phyloP scores from a whole-genome alignment of 53 echinoderm and acorn worm species.

The Crossaster papposus region DNA sequence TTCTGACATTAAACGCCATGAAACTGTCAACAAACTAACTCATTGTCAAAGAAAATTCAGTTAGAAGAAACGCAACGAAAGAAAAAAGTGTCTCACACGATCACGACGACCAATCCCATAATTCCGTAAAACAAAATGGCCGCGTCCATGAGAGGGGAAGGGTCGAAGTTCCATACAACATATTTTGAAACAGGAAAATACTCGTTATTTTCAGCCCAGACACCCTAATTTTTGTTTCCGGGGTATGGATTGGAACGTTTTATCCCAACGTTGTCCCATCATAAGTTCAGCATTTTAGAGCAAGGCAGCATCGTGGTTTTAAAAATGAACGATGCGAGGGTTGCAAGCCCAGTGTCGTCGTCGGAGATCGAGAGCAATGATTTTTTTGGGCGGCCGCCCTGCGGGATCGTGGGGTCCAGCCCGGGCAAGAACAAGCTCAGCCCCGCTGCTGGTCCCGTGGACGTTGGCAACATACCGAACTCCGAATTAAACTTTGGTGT shows the following conservation, averaged over 20 bases:
- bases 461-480: background rate
- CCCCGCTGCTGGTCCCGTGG: background rate
- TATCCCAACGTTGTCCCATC: constrained; percentile 8
- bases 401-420: constrained; percentile 53
- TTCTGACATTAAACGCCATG: too few species aligned
- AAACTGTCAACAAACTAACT: too few species aligned
- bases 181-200: constrained; percentile 40
- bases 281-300: background rate
- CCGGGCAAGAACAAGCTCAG: background rate
- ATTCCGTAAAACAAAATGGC: constrained; percentile 37
- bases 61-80: too few species aligned
- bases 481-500: constrained; percentile 53
- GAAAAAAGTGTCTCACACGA: too few species aligned
- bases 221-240: constrained; percentile 57
- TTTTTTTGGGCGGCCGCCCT: constrained; percentile 31
- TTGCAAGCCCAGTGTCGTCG: constrained; percentile 18
- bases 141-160: constrained; percentile 17
- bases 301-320: background rate
- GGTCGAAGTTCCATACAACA: background rate
- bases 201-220: constrained; percentile 51
- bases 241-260: constrained; percentile 23
- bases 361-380: constrained; percentile 46
- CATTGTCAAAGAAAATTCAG: too few species aligned
- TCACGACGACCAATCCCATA: background rate
- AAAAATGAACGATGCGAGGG: constrained; percentile 54